These are phyloP conservation scores for Sinhomidia bicolor DNA, from an alignment of 2,888 invertebrate genomes.

Conservation along the genomic window DNA sequence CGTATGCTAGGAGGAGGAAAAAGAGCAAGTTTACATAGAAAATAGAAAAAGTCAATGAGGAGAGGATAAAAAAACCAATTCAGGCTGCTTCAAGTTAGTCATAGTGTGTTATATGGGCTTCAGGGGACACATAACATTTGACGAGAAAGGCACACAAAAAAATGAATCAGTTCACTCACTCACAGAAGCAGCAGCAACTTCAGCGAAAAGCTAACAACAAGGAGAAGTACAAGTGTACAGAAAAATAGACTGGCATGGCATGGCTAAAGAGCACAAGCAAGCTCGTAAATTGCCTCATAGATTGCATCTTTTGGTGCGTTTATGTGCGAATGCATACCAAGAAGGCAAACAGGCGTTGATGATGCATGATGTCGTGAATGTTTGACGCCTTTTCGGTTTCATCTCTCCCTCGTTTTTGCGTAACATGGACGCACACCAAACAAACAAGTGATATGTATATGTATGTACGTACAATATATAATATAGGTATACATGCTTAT, in stretches of 20 bases:
- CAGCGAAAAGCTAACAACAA: conserved; percentile 8
- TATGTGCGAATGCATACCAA: conserved; percentile 77
- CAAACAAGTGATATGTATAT: conserved; percentile 1
- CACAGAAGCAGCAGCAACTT: not conserved
- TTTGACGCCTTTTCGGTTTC: conserved; percentile 74
- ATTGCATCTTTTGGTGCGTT: conserved; percentile 69
- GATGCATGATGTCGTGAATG: conserved; percentile 78
- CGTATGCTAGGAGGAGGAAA: not conserved
- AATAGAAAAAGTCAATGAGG: conserved; percentile 19
- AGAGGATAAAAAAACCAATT: conserved; percentile 42
- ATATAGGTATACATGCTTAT: too few relatives aligned
- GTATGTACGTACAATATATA: not conserved
- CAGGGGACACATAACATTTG: conserved; percentile 38
- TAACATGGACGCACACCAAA: conserved; percentile 33
- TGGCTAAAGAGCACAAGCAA: conserved; percentile 28
- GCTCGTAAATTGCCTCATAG: conserved; percentile 74
- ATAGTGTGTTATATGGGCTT: conserved; percentile 47
- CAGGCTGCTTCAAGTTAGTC: conserved; percentile 57
- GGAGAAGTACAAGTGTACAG: not conserved
- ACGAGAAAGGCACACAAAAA: conserved; percentile 38
- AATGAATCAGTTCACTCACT: conserved; percentile 41
- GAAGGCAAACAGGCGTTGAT: conserved; percentile 79
- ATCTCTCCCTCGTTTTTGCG: conserved; percentile 69
- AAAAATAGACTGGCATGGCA: not conserved
- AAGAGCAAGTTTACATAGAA: not conserved